Evolutionary conservation across 2,113 vertebrate species (phyloP), one percentile per base, ranked within the genome.

Genomic region (Dendrocopos noguchii): DNA sequence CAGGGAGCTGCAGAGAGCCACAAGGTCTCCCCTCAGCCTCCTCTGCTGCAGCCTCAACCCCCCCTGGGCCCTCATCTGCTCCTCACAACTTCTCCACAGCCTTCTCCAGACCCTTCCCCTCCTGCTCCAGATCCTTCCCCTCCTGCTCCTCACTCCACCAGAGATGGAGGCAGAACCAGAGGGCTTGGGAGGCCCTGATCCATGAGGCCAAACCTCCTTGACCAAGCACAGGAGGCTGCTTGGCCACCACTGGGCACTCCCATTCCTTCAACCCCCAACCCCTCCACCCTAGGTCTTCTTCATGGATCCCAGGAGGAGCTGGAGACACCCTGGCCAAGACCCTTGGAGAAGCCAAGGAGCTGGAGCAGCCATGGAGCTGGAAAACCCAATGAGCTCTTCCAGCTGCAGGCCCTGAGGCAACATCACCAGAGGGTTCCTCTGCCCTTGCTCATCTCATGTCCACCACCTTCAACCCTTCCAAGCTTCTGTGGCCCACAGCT

Each of bases 241-340:
- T n/a, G 61, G 76, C 34, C 2, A 4, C 50, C 3, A 1, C 33
- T 8, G 44, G 60, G 67, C 52, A 59, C n/a, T 31, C 24, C 39
- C 25, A 0, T 24, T 34, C 34, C 76, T 55, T 9, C 46, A 28
- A 18, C 18, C 11, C 16, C 10, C 3, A 2, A 14, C 56, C 22
- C 46, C 10, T 24, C 33, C 44, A 44, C 19, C 15, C 36, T 31
- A 0, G 4, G 3, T 2, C 47, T 10, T 14, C 7, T n/a, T 59
- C 63, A 0, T 0, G n/a, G 28, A 7, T 17, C 63, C 60, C 22
- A 4, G 9, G 0, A 36, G 34, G 20, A 68, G 16, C 28, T 0
- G 18, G 12, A 22, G 31, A 3, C 8, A 12, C 12, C 73, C 17
- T 9, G 3, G 17, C 36, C 39, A 59, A 1, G 19, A 10, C 4